Base-by-base conservation (phyloP, 53 echinoderm and acorn worm species). In the Echinarachnius parma region DNA sequence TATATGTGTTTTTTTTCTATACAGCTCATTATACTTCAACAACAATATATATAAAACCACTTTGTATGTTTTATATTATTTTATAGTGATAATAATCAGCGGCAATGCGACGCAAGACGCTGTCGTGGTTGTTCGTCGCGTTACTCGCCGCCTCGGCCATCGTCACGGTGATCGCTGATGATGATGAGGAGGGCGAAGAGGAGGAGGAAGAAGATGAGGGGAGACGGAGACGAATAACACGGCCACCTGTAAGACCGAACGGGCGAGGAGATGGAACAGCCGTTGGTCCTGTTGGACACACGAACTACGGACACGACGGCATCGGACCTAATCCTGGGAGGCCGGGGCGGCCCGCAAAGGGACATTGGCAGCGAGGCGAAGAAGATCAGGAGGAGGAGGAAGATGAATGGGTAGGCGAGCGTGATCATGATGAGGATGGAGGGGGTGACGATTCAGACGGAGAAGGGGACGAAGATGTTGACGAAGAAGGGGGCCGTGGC, bases 181-280 rank as follows among this genome's bases (percentile, higher is more conserved):
- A 61, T 19, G 61, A 61, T 13, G 42, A 39, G 13, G 42, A 39
- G 61, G 61, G 35, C 3, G 61, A 61, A 32, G 61, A 61, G 22
- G 61, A 61, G 0, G 61, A 61, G 0, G 61, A 61, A 1, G 13
- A 39, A 7, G 42, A 39, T 9, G 42, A 39, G 13, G 61, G 20
- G 13, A 9, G 61, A 1, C 33, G 36, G 2, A 33, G 35, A 11
- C 33, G 61, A 35, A 34, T 61, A 32, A 61, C 61, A 25, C 35
- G 33, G 35, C 35, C 61, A 35, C 61, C 61, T 5, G 14, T 11
- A 10, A 34, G 34, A 21, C 35, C 61, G 34, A 32, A 23, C 14
- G 44, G 45, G 0, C 25, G 64, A 26, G 64, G 28, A 13, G 45
- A 26, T 26, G 46, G 46, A 46, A 5, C n/a, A 16, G 64, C 28